Evolutionary conservation across 2,797 vertebrate species (phyloP).

Genomic region (Mionectes olivaceus): DNA sequence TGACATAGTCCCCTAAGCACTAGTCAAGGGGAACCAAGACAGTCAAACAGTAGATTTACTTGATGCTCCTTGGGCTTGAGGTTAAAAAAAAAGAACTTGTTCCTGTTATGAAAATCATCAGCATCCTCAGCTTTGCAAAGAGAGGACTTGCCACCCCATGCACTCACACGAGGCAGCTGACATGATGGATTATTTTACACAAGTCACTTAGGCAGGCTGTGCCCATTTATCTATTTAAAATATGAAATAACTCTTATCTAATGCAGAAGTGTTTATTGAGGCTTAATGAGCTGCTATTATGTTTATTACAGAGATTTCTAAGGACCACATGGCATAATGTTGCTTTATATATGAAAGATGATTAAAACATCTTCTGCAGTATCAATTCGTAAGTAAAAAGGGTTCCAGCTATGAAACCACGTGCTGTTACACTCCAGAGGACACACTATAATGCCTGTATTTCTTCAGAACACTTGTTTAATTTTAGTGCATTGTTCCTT

Average conservation of each 20-base stretch:
- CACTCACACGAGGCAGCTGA: background rate
- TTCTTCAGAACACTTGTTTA: background rate
- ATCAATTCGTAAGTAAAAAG: slow-evolving; percentile 18
- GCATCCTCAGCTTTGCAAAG: background rate
- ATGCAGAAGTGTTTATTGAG: slow-evolving; percentile 22
- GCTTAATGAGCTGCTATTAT: slow-evolving; percentile 32
- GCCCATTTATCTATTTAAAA: slow-evolving; percentile 31
- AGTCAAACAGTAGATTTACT: slow-evolving; percentile 44
- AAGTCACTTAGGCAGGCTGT: background rate
- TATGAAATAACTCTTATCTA: slow-evolving; percentile 8
- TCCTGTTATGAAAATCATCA: background rate
- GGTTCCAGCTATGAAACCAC: background rate
- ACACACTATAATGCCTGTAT: background rate
- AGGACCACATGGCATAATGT: background rate
- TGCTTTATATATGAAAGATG: slow-evolving; percentile 12
- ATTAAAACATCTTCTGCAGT: slow-evolving; percentile 14
- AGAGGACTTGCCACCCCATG: background rate
- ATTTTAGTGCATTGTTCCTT: background rate
- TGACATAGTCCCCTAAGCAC: slow-evolving; percentile 18
- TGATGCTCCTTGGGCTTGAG: background rate
- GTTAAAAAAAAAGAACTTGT: background rate
- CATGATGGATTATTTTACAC: background rate
- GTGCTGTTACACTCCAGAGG: background rate
- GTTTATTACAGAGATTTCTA: slow-evolving; percentile 36
- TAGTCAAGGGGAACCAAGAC: slow-evolving; percentile 22